These are phyloP conservation scores for Aleiodes alternator DNA, from an alignment of 2,888 invertebrate species.

Conservation along the genomic window DNA sequence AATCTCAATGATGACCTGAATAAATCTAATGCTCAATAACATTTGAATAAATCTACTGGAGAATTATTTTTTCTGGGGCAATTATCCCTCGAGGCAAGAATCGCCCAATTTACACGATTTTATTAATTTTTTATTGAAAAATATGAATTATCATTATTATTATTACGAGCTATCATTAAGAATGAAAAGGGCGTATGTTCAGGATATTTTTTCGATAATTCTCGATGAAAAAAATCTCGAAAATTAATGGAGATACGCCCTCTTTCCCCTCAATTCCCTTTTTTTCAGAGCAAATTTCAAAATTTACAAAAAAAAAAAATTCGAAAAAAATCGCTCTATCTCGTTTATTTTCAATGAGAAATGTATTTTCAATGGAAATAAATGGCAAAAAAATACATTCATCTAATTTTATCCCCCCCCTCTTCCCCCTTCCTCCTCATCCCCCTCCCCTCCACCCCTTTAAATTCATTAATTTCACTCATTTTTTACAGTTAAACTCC, in stretches of 20 bases:
- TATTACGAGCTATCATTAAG: neutral
- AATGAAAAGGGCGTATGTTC: neutral
- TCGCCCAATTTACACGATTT: too few relatives aligned
- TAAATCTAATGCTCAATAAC: conserved; percentile 7
- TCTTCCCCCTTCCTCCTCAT: too few relatives aligned
- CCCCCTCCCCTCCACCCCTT: neutral
- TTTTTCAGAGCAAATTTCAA: too few relatives aligned
- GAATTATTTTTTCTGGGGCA: conserved; percentile 3
- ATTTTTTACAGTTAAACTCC: neutral
- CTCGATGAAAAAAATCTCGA: neutral
- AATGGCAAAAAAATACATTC: too few relatives aligned
- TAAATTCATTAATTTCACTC: neutral
- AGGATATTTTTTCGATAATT: too few relatives aligned
- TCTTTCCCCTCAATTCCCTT: neutral
- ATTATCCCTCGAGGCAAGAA: conserved; percentile 17
- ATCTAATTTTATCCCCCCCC: too few relatives aligned
- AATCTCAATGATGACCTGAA: conserved; percentile 6
- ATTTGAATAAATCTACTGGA: neutral
- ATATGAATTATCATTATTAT: neutral
- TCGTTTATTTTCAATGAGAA: neutral
- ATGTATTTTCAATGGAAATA: too few relatives aligned
- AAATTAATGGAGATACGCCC: neutral
- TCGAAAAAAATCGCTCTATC: too few relatives aligned
- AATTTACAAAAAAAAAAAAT: too few relatives aligned
- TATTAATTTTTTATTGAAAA: too few relatives aligned